These are phyloP conservation scores for Napeogenes inachia DNA, from an alignment of 2,888 invertebrate species.

Conservation along the genomic window DNA sequence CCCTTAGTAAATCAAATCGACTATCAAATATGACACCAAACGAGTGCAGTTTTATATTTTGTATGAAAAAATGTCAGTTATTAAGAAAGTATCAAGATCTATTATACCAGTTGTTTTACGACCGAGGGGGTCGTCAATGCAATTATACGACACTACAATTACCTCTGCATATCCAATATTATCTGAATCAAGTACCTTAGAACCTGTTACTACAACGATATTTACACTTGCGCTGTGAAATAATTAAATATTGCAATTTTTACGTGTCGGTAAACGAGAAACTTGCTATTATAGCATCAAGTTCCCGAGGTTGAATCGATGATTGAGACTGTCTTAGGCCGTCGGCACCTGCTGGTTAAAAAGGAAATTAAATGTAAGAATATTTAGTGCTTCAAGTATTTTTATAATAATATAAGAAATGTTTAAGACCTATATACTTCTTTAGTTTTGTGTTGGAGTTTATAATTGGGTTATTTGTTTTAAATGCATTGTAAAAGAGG, in stretches of 20 bases:
- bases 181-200: conserved; percentile 16
- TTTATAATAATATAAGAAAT: background rate
- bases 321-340: conserved; percentile 60
- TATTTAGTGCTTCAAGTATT: conserved; percentile 1
- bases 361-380: conserved; percentile 24
- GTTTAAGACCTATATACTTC: too few relatives aligned
- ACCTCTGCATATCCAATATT: conserved; percentile 15
- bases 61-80: background rate
- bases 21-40: too few relatives aligned
- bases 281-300: conserved; percentile 62
- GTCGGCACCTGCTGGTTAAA: conserved; percentile 45
- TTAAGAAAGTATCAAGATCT: background rate
- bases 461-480: too few relatives aligned
- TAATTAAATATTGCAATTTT: conserved; percentile 42
- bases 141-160: conserved; percentile 19
- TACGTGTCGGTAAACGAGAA: conserved; percentile 51
- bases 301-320: conserved; percentile 65
- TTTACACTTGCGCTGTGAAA: conserved; percentile 25
- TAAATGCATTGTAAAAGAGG: too few relatives aligned
- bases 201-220: conserved; percentile 15
- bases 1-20: too few relatives aligned
- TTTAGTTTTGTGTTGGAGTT: too few relatives aligned
- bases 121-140: conserved; percentile 14
- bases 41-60: too few relatives aligned
- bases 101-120: conserved; percentile 10